phyloP scores from a whole-genome alignment of 2,888 invertebrate species.

The Xanthia icteritia region DNA sequence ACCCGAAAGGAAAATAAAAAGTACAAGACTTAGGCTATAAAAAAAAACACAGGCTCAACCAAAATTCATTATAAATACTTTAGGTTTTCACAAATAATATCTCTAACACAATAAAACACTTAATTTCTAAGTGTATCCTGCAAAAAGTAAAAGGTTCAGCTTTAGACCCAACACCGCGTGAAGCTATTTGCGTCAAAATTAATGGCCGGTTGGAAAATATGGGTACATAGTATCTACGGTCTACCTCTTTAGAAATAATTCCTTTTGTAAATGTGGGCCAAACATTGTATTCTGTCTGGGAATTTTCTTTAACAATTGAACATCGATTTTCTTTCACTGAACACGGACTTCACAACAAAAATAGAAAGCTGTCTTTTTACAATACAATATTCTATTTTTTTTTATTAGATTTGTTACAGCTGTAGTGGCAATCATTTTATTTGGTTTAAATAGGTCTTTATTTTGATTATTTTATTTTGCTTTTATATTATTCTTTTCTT shows the following conservation, averaged over 20 bases:
- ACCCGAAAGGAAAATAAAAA: not conserved
- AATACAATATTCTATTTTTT: too few species aligned
- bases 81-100: not conserved
- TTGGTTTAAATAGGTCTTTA: too few species aligned
- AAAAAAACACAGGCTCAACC: not conserved
- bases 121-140: slow-evolving; percentile 15
- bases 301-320: slow-evolving; percentile 37
- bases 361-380: not conserved
- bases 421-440: too few species aligned
- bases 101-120: not conserved
- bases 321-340: slow-evolving; percentile 40
- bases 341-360: not conserved
- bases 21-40: not conserved
- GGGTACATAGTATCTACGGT: not conserved
- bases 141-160: slow-evolving; percentile 22
- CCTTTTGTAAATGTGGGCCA: slow-evolving; percentile 24
- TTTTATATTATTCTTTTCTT: too few species aligned
- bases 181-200: slow-evolving; percentile 40
- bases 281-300: slow-evolving; percentile 19
- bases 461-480: too few species aligned
- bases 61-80: not conserved
- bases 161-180: slow-evolving; percentile 19
- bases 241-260: slow-evolving; percentile 44
- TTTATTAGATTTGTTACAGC: too few species aligned
- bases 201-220: slow-evolving; percentile 34